phyloP scores from a whole-genome alignment of 2,113 vertebrate genomes.

The Burhinus bistriatus region DNA sequence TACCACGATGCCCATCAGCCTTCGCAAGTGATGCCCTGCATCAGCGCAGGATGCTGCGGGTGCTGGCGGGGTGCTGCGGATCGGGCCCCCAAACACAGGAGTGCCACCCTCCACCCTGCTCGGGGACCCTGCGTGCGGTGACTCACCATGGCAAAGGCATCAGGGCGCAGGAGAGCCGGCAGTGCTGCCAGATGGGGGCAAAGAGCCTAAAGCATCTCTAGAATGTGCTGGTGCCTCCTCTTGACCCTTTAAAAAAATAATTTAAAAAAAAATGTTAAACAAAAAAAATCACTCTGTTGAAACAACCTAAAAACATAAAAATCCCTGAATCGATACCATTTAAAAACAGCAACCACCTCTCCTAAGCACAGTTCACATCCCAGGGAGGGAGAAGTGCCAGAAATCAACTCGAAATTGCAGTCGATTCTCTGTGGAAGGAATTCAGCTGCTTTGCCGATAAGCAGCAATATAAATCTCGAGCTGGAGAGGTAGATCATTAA shows the following conservation, averaged over 20 bases:
- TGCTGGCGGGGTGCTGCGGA: neutral
- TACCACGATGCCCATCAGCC: neutral
- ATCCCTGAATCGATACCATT: fast-evolving
- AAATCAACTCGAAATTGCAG: neutral
- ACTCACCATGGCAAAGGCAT: neutral
- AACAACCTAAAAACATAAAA: neutral
- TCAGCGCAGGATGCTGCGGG: neutral
- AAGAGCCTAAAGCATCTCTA: neutral
- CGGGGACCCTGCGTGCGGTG: fast-evolving
- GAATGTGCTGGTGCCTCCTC: neutral
- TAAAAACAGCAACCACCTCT: neutral
- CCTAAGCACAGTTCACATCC: neutral
- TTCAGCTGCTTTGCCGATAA: constrained; percentile 6
- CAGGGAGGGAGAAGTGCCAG: neutral
- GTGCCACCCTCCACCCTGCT: neutral
- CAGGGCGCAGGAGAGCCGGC: neutral
- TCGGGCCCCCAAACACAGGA: neutral
- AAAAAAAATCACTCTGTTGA: fast-evolving
- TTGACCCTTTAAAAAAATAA: neutral
- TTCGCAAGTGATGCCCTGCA: fast-evolving
- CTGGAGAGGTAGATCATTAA: constrained; percentile 3
- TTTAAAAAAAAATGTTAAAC: too few species aligned
- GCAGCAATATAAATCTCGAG: neutral
- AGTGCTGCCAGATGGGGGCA: neutral
- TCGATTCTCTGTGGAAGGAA: neutral